A percentile compares a stretch with the other conserved stretches of the same genome.
Evolutionary conservation across 2,797 vertebrate genomes (phyloP).

Genomic region (Numenius phaeopus): DNA sequence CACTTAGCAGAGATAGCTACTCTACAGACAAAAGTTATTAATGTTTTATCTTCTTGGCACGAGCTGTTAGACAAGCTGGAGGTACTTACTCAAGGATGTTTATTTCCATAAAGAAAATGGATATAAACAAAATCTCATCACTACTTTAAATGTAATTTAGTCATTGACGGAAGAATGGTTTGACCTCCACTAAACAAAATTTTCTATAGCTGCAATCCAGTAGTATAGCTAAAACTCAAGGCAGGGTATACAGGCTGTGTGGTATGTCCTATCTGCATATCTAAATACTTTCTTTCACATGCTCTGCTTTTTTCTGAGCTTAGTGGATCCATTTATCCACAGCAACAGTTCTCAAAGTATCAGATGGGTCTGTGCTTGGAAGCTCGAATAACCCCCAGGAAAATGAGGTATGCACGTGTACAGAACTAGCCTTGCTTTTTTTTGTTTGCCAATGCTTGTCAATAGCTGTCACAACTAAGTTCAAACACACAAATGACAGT

Average conservation of each 20-base stretch:
- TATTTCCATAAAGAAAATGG: constrained; percentile 18
- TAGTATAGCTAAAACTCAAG: neutral
- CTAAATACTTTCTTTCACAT: neutral
- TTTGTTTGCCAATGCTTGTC: neutral
- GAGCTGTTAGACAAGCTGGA: neutral
- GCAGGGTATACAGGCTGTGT: neutral
- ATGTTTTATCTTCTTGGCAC: constrained; percentile 29
- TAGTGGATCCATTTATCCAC: neutral
- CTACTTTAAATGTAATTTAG: constrained; percentile 32
- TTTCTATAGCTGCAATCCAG: neutral
- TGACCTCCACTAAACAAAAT: constrained; percentile 32
- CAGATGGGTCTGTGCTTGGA: neutral
- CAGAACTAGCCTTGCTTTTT: neutral
- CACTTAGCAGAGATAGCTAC: neutral
- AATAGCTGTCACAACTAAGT: neutral
- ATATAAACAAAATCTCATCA: constrained; percentile 19
- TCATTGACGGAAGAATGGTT: neutral
- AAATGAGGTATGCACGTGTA: neutral
- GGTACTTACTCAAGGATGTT: neutral
- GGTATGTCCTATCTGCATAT: neutral
- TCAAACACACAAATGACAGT: neutral
- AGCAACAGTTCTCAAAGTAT: neutral
- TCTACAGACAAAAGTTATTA: neutral
- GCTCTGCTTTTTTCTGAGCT: neutral
- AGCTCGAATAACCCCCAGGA: neutral